Conservation (phyloP, 2,888 invertebrate genomes). For the Meteorus cinctellus region DNA sequence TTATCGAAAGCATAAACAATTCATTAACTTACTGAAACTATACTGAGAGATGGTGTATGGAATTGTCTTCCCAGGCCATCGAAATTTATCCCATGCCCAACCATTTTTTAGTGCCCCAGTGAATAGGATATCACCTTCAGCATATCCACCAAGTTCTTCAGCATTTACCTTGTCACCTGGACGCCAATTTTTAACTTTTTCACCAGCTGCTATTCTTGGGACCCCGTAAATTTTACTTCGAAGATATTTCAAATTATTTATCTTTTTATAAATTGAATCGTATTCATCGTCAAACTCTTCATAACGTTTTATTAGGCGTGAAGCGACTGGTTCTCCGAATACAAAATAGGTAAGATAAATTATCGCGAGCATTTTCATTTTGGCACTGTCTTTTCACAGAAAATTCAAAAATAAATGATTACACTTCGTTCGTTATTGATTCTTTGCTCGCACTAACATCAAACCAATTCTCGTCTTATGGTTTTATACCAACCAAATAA, state of each 20-base stretch:
- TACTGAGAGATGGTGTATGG: neutral
- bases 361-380: neutral
- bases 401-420: no score
- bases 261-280: no score
- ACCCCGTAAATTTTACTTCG: conserved; percentile 44
- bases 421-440: no score
- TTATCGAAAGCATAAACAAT: no score
- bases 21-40: neutral
- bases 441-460: no score
- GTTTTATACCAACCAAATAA: no score
- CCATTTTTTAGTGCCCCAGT: neutral
- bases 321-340: neutral
- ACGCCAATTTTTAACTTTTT: conserved; percentile 73
- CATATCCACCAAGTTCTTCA: conserved; percentile 5
- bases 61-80: neutral
- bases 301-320: no score
- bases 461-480: no score
- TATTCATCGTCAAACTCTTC: neutral
- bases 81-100: neutral
- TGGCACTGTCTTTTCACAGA: neutral
- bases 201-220: conserved; percentile 72
- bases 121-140: conserved; percentile 80
- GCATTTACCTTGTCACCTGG: conserved; percentile 70
- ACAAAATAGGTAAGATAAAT: neutral
- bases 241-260: neutral